phyloP scores from a whole-genome alignment of 2,888 invertebrate genomes.

The Unio delphinus region DNA sequence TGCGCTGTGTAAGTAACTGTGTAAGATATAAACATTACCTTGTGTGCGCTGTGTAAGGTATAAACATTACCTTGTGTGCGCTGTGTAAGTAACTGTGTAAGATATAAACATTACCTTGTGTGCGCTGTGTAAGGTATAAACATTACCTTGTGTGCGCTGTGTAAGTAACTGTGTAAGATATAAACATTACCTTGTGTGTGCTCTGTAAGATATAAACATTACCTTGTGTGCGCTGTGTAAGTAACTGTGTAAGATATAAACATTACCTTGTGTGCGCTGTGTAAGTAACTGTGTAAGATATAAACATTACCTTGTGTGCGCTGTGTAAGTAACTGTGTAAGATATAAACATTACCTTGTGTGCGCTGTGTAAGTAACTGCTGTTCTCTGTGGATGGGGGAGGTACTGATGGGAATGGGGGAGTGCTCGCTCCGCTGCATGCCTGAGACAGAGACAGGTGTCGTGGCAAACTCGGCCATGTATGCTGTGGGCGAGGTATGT shows the following conservation, averaged over 20 bases:
- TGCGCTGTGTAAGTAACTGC: slow-evolving; percentile 52
- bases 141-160: no score
- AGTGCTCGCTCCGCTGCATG: slow-evolving; percentile 64
- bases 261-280: no score
- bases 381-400: slow-evolving; percentile 68
- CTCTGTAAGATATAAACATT: slow-evolving; percentile 14
- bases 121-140: no score
- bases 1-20: slow-evolving; percentile 56
- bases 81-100: slow-evolving; percentile 32
- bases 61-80: slow-evolving; percentile 57
- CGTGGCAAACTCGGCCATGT: slow-evolving; percentile 54
- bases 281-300: no score
- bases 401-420: slow-evolving; percentile 56
- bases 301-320: no score
- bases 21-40: slow-evolving; percentile 51
- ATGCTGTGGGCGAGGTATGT: slow-evolving; percentile 70
- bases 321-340: no score
- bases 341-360: slow-evolving; percentile 54
- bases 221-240: slow-evolving; percentile 19
- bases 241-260: no score
- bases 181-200: no score
- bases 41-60: slow-evolving; percentile 52
- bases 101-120: no score
- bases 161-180: no score
- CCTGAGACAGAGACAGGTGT: slow-evolving; percentile 49